phyloP scores from a whole-genome alignment of 2,888 invertebrate genomes.

The Mycalesis mineus region DNA sequence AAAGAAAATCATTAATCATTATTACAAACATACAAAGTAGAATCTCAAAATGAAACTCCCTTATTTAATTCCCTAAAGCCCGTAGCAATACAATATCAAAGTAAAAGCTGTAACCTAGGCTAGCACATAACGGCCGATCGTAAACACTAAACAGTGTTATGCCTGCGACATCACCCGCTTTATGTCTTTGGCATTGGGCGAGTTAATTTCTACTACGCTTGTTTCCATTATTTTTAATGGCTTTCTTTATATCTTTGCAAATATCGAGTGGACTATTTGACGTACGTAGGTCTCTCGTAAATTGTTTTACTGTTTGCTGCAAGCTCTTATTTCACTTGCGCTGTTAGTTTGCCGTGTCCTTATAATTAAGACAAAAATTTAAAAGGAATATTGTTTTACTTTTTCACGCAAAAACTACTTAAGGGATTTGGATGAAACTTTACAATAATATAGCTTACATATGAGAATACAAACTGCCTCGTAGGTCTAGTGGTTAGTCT shows the following conservation, averaged over 20 bases:
- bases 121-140: conserved; percentile 9
- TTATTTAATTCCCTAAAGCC: neutral
- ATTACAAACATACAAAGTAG: too few relatives aligned
- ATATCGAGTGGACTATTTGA: neutral
- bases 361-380: too few relatives aligned
- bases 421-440: too few relatives aligned
- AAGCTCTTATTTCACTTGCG: too few relatives aligned
- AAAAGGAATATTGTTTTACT: too few relatives aligned
- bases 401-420: too few relatives aligned
- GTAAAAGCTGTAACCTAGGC: conserved; percentile 11
- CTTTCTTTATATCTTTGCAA: neutral
- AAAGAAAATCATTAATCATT: too few relatives aligned
- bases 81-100: conserved; percentile 1
- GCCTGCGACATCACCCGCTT: conserved; percentile 3
- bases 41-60: neutral
- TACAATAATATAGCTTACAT: too few relatives aligned
- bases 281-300: neutral
- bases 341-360: too few relatives aligned
- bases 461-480: too few relatives aligned
- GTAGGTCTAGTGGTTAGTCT: too few relatives aligned
- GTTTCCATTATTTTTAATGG: conserved; percentile 8
- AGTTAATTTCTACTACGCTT: conserved; percentile 7
- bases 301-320: too few relatives aligned
- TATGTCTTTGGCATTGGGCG: conserved; percentile 12
- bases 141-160: conserved; percentile 12